These are phyloP conservation scores for Panurus biarmicus DNA, from an alignment of 2,113 vertebrate genomes.

Conservation along the genomic window DNA sequence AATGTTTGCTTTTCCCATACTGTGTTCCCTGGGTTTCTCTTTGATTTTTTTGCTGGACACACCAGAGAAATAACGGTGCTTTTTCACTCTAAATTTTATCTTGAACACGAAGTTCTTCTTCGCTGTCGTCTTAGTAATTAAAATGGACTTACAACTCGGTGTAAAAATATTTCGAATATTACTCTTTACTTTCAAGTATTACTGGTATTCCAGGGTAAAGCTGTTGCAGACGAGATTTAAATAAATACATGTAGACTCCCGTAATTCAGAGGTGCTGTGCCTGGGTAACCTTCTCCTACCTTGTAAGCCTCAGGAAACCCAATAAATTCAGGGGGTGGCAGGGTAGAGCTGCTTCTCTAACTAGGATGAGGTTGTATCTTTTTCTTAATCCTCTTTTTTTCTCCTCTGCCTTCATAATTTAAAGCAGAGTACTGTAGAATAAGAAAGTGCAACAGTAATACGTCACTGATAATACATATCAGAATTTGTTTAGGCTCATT, in stretches of 20 bases:
- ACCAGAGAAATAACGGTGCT: not conserved
- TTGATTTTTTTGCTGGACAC: not conserved
- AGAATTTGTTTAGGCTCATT: not conserved
- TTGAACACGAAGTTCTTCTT: not conserved
- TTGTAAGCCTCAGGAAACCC: not conserved
- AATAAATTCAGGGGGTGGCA: not conserved
- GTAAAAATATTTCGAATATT: not conserved
- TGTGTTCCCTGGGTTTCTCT: not conserved
- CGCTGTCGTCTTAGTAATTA: not conserved
- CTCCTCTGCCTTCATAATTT: not conserved
- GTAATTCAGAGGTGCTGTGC: not conserved
- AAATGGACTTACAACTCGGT: not conserved
- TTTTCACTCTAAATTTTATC: not conserved
- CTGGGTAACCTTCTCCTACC: not conserved
- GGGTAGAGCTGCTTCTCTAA: not conserved
- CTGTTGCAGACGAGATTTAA: not conserved
- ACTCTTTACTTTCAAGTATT: not conserved
- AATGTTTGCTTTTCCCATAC: not conserved
- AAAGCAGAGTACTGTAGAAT: not conserved
- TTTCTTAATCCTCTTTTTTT: not conserved
- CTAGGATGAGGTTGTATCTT: not conserved
- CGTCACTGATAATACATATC: not conserved
- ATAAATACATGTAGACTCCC: not conserved
- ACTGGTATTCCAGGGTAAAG: not conserved
- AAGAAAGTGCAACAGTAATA: fast-evolving